Percentiles rank a stretch among this genome's conserved stretches.
Evolutionary conservation across 2,888 invertebrate species (phyloP).

Genomic region (Venusia cambrica): DNA sequence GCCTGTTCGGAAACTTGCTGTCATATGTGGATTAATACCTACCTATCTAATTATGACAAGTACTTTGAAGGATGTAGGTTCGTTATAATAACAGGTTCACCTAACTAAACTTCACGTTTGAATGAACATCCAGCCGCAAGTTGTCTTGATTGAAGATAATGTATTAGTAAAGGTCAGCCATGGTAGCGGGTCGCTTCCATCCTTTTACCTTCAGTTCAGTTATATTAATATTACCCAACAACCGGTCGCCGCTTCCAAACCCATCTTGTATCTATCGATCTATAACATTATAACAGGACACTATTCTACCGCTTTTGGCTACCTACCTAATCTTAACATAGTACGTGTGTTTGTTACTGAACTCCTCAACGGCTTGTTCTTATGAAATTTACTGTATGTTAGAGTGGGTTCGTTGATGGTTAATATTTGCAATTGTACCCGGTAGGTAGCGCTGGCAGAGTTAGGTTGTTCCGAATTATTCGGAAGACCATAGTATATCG

Average conservation of each 20-base stretch:
- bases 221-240: slow-evolving; percentile 38
- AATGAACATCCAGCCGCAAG: slow-evolving; percentile 7
- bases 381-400: no score
- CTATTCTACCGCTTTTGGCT: slow-evolving; percentile 14
- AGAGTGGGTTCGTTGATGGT: no score
- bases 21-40: no score
- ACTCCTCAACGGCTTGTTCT: no score
- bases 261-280: slow-evolving; percentile 34
- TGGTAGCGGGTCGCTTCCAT: slow-evolving; percentile 40
- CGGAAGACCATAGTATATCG: no score
- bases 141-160: slow-evolving; percentile 11
- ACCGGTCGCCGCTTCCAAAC: slow-evolving; percentile 37
- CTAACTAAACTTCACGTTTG: slow-evolving; percentile 4
- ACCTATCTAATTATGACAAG: no score
- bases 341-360: no score
- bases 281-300: slow-evolving; percentile 21
- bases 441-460: no score
- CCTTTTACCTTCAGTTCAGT: slow-evolving; percentile 30
- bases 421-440: no score
- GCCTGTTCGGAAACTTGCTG: no score
- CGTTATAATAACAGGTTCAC: slow-evolving; percentile 9
- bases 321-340: slow-evolving; percentile 16
- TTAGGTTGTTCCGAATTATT: no score
- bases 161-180: slow-evolving; percentile 40
- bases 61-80: no score